Percentiles rank a stretch among this genome's conserved stretches.
Evolutionary conservation across 2,797 vertebrate species (phyloP).

Genomic region (Muscicapa striata): DNA sequence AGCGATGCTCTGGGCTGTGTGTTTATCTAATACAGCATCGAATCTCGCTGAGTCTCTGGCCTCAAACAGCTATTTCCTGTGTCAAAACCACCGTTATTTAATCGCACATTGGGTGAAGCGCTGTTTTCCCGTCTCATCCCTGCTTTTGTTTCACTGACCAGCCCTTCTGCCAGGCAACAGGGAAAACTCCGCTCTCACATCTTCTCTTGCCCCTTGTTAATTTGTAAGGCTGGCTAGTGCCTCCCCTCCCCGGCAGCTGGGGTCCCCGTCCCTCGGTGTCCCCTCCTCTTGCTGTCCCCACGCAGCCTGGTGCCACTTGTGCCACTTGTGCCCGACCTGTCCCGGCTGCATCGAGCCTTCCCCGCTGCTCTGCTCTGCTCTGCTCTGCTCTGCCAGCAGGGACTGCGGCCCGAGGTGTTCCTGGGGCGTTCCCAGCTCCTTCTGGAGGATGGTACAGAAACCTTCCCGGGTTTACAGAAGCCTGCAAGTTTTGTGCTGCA

Average conservation of each 20-base stretch:
- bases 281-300: rapidly evolving
- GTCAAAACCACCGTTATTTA: not conserved
- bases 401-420: rapidly evolving
- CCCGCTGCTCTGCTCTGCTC: rapidly evolving
- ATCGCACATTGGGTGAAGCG: rapidly evolving
- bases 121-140: not conserved
- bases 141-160: not conserved
- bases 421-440: not conserved
- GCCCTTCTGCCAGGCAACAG: not conserved
- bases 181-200: not conserved
- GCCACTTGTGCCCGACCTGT: rapidly evolving
- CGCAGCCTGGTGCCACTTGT: not conserved
- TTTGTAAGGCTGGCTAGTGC: not conserved
- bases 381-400: not conserved
- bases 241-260: not conserved
- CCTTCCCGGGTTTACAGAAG: not conserved
- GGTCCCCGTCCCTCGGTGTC: rapidly evolving
- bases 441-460: not conserved
- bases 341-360: rapidly evolving
- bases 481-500: not conserved
- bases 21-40: not conserved
- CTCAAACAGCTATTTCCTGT: not conserved
- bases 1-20: not conserved
- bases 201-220: not conserved
- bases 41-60: not conserved